Percentiles rank a stretch among this genome's conserved stretches.
Conservation (phyloP, 2,797 vertebrate species). For the Nasua narica region DNA sequence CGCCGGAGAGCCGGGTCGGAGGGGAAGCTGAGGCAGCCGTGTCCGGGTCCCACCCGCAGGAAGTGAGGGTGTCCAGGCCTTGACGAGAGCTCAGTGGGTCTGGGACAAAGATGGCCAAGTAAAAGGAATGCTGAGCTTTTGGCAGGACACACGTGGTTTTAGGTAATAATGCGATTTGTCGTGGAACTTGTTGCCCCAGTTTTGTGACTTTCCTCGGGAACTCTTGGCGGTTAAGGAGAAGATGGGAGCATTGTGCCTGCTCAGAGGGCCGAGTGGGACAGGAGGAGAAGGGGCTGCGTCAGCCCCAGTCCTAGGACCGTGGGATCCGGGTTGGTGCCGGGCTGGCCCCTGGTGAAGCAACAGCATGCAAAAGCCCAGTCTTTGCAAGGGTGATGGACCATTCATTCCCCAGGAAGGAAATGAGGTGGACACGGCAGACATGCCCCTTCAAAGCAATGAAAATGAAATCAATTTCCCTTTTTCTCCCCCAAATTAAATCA, state of each 20-base stretch:
- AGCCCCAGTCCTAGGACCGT: fast-evolving
- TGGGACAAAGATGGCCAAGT: not conserved
- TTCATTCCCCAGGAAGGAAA: not conserved
- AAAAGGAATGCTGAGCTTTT: not conserved
- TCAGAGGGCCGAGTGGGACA: not conserved
- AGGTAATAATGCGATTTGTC: not conserved
- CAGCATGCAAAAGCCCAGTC: not conserved
- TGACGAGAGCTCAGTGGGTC: not conserved
- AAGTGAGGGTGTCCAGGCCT: too few relatives aligned
- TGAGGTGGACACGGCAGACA: not conserved
- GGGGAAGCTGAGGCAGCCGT: not conserved
- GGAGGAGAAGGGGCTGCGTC: not conserved
- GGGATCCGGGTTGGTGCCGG: fast-evolving
- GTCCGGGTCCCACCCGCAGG: fast-evolving
- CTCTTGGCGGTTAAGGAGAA: not conserved
- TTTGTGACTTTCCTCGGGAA: not conserved
- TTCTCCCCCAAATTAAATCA: conserved; percentile 37
- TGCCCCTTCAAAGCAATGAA: not conserved
- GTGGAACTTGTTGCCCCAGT: not conserved
- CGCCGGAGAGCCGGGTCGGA: not conserved
- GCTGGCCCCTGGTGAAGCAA: fast-evolving
- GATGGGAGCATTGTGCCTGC: not conserved
- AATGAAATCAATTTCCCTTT: conserved; percentile 49
- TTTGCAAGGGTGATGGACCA: not conserved
- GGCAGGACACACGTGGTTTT: not conserved